Percentiles rank a stretch among this genome's conserved stretches.
These are phyloP conservation scores for Phenacoccus solenopsis DNA, from an alignment of 1,140 invertebrate species.

Conservation along the genomic window DNA sequence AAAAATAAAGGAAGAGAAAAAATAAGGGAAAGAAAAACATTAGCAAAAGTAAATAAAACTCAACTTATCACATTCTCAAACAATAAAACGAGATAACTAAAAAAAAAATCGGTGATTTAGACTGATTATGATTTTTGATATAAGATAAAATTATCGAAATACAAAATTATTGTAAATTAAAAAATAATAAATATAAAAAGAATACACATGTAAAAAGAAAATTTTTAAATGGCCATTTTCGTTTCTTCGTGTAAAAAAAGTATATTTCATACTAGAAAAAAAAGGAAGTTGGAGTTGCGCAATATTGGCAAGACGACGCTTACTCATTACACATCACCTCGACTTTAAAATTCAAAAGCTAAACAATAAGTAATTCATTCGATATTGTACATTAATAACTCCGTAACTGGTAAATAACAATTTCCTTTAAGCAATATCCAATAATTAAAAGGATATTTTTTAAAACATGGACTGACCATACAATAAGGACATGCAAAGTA, in stretches of 20 bases:
- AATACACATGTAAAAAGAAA: not conserved
- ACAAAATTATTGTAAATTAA: conserved; percentile 4
- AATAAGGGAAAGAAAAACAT: not conserved
- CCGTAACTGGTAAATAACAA: conserved; percentile 4
- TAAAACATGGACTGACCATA: not conserved
- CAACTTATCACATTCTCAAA: conserved; percentile 19
- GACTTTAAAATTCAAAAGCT: not conserved
- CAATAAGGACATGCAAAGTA: not conserved
- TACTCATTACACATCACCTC: not conserved
- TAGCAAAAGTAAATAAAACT: not conserved
- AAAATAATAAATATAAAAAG: not conserved
- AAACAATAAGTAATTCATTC: not conserved
- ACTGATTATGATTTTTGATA: conserved; percentile 5
- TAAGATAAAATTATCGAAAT: conserved; percentile 10
- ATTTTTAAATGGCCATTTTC: not conserved
- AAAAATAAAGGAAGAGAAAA: not conserved
- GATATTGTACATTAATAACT: not conserved
- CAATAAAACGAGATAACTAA: conserved; percentile 12
- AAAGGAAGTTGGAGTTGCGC: not conserved
- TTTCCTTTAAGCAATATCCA: not conserved
- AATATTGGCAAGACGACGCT: not conserved
- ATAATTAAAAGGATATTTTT: not conserved
- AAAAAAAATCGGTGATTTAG: conserved; percentile 1
- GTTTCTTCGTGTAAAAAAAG: not conserved
- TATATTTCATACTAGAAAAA: not conserved